phyloP scores from a whole-genome alignment of 2,888 invertebrate species.

The Orthosia cruda region DNA sequence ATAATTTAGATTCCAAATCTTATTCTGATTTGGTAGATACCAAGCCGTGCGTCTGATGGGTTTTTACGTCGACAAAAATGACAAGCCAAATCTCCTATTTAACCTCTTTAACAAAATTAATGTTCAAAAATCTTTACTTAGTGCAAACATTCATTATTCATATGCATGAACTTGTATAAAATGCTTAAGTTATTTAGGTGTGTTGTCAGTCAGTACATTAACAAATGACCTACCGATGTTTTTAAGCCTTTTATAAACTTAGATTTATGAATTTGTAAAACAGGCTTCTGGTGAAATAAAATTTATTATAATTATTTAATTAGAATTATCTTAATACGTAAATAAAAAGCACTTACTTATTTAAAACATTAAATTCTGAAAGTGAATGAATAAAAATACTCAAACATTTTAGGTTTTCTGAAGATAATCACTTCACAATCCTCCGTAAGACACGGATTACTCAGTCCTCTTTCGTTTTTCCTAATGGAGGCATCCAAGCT shows the following conservation, averaged over 20 bases:
- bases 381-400: not conserved
- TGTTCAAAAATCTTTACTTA: not conserved
- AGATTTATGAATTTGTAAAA: too few species aligned
- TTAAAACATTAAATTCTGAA: not conserved
- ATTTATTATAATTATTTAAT: too few species aligned
- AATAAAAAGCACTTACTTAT: not conserved
- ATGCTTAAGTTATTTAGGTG: too few species aligned
- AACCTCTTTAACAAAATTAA: accelerated
- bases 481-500: slow-evolving; percentile 23
- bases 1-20: too few species aligned
- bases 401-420: not conserved
- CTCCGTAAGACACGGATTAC: slow-evolving; percentile 4
- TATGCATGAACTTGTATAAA: too few species aligned
- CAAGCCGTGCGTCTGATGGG: too few species aligned
- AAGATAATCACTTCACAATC: not conserved
- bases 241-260: too few species aligned
- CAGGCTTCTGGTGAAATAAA: too few species aligned
- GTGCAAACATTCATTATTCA: not conserved
- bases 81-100: not conserved
- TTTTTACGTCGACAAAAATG: not conserved
- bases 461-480: slow-evolving; percentile 12
- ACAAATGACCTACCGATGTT: too few species aligned
- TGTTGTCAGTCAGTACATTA: too few species aligned
- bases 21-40: too few species aligned
- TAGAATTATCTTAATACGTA: not conserved